phyloP scores from a whole-genome alignment of 1,140 invertebrate species.

The Bombus pyrosoma region DNA sequence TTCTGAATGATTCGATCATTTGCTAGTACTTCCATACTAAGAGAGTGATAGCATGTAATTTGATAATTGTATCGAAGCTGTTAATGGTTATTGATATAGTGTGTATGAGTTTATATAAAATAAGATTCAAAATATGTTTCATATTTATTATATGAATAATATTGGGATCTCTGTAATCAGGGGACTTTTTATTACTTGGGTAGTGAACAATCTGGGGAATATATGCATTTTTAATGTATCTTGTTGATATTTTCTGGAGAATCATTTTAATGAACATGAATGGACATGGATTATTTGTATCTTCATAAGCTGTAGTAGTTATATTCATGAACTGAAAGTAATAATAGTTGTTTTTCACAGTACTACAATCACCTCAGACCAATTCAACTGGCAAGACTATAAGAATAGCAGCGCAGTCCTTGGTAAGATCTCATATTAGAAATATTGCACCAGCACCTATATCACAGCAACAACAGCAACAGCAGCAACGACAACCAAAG shows the following conservation, averaged over 20 bases:
- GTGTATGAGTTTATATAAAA: background rate
- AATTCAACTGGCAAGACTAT: conserved; percentile 69
- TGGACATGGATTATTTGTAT: background rate
- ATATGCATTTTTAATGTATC: background rate
- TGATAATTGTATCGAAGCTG: background rate
- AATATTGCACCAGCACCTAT: conserved; percentile 71
- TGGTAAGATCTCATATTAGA: conserved; percentile 74
- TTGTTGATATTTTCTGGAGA: conserved; percentile 19
- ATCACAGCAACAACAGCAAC: conserved; percentile 61
- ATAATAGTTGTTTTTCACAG: conserved; percentile 56
- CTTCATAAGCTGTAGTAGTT: background rate
- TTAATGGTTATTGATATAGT: background rate
- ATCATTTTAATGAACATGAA: conserved; percentile 1
- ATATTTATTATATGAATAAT: background rate
- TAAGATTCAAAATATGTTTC: background rate
- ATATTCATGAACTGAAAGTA: background rate
- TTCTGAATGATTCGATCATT: background rate
- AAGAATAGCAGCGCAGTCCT: conserved; percentile 73
- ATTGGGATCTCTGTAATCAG: background rate
- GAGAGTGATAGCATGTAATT: background rate
- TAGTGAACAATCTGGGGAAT: background rate
- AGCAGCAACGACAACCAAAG: conserved; percentile 74
- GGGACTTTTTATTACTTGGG: background rate
- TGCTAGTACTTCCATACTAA: background rate
- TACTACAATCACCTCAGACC: conserved; percentile 66